Evolutionary conservation across 2,888 invertebrate species (phyloP).

Genomic region (Pherbina coryleti): DNA sequence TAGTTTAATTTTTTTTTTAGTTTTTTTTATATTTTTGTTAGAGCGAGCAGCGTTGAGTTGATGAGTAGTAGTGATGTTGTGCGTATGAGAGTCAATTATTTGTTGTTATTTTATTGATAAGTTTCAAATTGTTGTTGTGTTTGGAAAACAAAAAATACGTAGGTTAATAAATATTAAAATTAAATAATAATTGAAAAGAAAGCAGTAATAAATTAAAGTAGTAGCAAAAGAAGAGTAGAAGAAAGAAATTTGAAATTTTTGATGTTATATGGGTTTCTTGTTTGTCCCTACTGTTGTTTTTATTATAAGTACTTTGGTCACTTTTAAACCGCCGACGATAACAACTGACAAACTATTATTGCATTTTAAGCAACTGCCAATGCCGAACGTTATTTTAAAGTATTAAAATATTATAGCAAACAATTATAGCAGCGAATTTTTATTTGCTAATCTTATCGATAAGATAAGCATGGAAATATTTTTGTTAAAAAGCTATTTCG

Average conservation of each 20-base stretch:
- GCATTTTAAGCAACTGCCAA: too few relatives aligned
- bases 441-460: too few relatives aligned
- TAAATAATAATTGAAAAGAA: neutral
- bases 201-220: neutral
- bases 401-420: too few relatives aligned
- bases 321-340: too few relatives aligned
- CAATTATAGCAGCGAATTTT: too few relatives aligned
- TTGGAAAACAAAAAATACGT: conserved; percentile 17
- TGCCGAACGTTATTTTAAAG: too few relatives aligned
- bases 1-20: conserved; percentile 1
- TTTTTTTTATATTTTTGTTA: conserved; percentile 11
- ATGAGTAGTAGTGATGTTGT: conserved; percentile 22
- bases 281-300: neutral
- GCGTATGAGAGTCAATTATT: conserved; percentile 14
- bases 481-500: too few relatives aligned
- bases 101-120: conserved; percentile 10
- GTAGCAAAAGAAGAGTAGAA: neutral
- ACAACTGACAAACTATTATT: too few relatives aligned
- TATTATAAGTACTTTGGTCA: too few relatives aligned
- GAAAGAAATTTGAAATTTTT: neutral
- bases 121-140: conserved; percentile 30
- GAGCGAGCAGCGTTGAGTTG: conserved; percentile 20
- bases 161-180: conserved; percentile 13
- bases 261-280: conserved; percentile 11
- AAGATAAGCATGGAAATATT: too few relatives aligned